Base-by-base conservation (phyloP, 2,888 invertebrate species). In the Lacanobia oleracea region DNA sequence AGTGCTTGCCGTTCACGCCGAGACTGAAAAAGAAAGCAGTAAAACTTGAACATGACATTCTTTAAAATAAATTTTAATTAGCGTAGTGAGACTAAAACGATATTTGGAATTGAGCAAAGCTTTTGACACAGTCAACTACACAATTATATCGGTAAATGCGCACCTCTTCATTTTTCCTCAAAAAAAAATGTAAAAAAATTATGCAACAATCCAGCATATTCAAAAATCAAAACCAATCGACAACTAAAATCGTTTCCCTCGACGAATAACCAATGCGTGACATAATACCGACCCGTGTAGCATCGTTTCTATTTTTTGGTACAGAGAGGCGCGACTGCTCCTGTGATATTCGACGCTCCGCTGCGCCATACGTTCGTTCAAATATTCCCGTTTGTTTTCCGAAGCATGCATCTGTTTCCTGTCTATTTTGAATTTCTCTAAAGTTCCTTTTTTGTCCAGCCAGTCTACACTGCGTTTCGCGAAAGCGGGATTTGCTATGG, bases 221-320 rank as follows among this genome's bases (percentile, higher is more conserved):
- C 18, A 51, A 79, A 78, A 67, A 62, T 50, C 57, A 48, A n/a
- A 75, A 67, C 40, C 7, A 56, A 81, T 77, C 33, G 54, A 64
- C 70, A 61, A 1, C 43, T 14, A 59, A 79, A 79, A 79, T 64
- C 45, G 50, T 60, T 80, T 69, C 51, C 67, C 59, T 66, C 57
- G 48, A 69, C 23, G 40, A 67, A 85, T 77, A 79, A 79, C 79
- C 69, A 81, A 79, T 82, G 48, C 56, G 57, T n/a, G 54, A 77
- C 62, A 70, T 72, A 69, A 78, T 76, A 96, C 97, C 90, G 91
- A 97, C 97, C 97, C 97, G 83, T 95, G 94, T 67, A 97, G 92
- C 91, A 97, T 94, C 83, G 95, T 94, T 91, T 97, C 97, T 78
- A 97, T 94, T 94, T 97, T 97, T 84, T 94, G 95, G 91, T 97